Percentiles rank a stretch among this genome's conserved stretches.
phyloP scores from a whole-genome alignment of 2,888 invertebrate genomes.

The Tenthredo livida region DNA sequence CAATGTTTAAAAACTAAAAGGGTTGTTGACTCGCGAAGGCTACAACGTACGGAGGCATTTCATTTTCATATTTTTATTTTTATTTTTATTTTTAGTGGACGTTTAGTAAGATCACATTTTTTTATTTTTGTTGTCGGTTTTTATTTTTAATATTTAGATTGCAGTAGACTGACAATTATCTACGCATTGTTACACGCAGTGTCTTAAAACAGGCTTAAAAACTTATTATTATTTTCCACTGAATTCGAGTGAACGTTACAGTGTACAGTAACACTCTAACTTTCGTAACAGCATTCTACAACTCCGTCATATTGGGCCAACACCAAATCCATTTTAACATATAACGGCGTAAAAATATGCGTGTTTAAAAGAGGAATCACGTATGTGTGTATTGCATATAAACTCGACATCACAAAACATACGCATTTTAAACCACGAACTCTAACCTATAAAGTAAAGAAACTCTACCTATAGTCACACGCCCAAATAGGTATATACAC shows the following conservation, averaged over 20 bases:
- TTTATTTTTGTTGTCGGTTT: background rate
- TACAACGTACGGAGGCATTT: conserved; percentile 3
- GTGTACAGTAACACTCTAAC: background rate
- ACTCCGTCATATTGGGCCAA: background rate
- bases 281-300: conserved; percentile 2
- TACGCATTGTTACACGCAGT: background rate
- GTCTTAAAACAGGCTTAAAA: background rate
- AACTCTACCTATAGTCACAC: background rate
- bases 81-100: background rate
- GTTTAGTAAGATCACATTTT: background rate
- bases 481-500: background rate
- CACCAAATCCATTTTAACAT: conserved; percentile 2
- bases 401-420: background rate
- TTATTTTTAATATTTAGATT: background rate
- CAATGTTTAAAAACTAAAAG: background rate
- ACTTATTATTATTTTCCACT: background rate
- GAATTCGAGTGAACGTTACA: background rate
- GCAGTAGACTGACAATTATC: background rate
- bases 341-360: conserved; percentile 28
- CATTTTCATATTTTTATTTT: background rate
- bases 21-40: conserved; percentile 19
- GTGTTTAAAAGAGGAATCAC: background rate
- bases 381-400: too few relatives aligned
- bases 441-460: background rate
- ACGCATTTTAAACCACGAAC: background rate